Base-by-base conservation (phyloP, 1,140 invertebrate genomes). In the Eupeodes corollae region DNA sequence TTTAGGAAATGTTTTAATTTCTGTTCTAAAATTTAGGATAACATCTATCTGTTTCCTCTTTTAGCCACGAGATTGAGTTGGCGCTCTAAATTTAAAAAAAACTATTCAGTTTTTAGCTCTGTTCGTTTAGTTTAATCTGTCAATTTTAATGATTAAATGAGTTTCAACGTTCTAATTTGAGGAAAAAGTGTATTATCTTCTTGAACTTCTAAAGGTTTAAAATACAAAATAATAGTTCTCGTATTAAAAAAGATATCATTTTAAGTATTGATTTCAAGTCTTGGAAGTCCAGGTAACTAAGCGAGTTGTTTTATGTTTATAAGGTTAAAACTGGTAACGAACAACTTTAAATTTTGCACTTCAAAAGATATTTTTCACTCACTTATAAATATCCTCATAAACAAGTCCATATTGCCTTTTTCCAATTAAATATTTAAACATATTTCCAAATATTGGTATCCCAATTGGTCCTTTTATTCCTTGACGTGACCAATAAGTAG, bases 301-400 rank as follows among this genome's bases (percentile, higher is more conserved):
- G 13, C 31, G 12, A 32, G 12, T 30, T 40, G 19, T 37, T 26
- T 14, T 35, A 16, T 47, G 14, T 15, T 6, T 19, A 10, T 34
- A 10, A 10, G n/a, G 33, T 34, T 34, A 10, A 10, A 34, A n/a
- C 9, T 34, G 9, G 9, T 10, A 34, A 34, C 9, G n/a, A 34
- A 37, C 15, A 26, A 26, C 16, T 42, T 21, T 12, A n/a, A n/a
- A n/a, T n/a, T n/a, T n/a, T n/a, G n/a, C n/a, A n/a, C 8, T 42
- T 42, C 5, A 42, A 42, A 42, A 21, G 5, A 9, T 14, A 18
- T 14, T 8, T 15, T 10, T 10, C 16, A 14, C 58, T 52, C 26
- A 61, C 59, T 47, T 52, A 44, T 62, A 62, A 11, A 62, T 42
- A 0, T 40, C 2, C 2, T 46, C 42, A 39, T 62, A 62, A 6